Base-by-base conservation (phyloP, 2,113 vertebrate genomes). In the Haliaeetus leucogaster region DNA sequence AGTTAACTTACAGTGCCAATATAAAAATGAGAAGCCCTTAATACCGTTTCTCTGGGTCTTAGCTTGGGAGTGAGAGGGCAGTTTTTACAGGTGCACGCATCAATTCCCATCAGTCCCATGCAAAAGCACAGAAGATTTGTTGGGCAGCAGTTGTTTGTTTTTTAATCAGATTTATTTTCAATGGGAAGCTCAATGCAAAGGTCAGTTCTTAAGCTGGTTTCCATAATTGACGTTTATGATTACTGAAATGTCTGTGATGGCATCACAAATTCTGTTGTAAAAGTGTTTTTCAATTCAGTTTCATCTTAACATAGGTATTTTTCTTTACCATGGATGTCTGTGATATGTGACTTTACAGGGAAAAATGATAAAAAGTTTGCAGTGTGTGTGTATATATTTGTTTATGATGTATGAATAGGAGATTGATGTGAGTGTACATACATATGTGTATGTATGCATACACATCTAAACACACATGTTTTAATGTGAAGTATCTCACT, bases 171-270 rank as follows among this genome's bases (percentile, higher is more conserved):
- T 92, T 91, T 89, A 0, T 89, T 89, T 89, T 59, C 82, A 56
- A 0, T 10, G 63, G 43, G 76, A 84, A 83, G 86, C 83, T 93
- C 72, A 16, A 48, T 82, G 86, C 92, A 96, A 97, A 97, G 94
- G 96, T 97, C 95, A 81, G 36, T 30, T 43, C 92, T 78, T 67
- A 21, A 82, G 68, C 80, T 16, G 16, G n/a, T 79, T 89, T 65
- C 78, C 10, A 1, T 94, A 89, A 92, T 82, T 95, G 96, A 93
- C 92, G 45, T 96, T 96, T 92, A 68, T 72, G 80, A 82, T 94
- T 86, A 78, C 76, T 67, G 94, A 89, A 74, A 90, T 74, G 74
- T 88, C 90, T 80, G 42, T 70, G 40, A 2, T 5, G 61, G 20
- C 30, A 10, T 26, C 58, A 58, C 29, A 68, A 81, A 78, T 63